A percentile compares a stretch with the other conserved stretches of the same genome.
Evolutionary conservation across 2,797 vertebrate species (phyloP).

Genomic region (Capromys pilorides): DNA sequence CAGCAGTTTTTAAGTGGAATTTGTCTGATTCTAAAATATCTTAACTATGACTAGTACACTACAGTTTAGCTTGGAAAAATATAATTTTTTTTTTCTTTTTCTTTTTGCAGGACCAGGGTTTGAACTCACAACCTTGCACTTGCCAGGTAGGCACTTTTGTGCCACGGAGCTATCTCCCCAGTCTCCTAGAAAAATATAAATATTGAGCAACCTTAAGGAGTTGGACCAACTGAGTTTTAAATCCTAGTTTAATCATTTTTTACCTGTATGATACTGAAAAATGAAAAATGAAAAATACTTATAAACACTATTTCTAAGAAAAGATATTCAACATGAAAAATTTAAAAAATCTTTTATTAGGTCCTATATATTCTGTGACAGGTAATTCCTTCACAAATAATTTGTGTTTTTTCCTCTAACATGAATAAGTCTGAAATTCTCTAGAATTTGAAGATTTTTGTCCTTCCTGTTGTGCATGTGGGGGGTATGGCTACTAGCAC

Average conservation of each 20-base stretch:
- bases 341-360: neutral
- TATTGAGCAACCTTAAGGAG: neutral
- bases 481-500: neutral
- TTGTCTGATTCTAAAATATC: neutral
- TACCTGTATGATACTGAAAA: neutral
- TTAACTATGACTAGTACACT: too few relatives aligned
- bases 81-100: too few relatives aligned
- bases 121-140: too few relatives aligned
- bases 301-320: neutral
- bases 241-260: neutral
- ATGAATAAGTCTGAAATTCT: neutral
- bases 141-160: too few relatives aligned
- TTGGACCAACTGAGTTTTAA: neutral
- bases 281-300: neutral
- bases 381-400: neutral
- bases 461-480: slow-evolving; percentile 19
- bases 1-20: neutral
- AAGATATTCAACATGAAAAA: neutral
- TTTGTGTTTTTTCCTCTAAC: neutral
- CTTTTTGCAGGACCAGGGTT: too few relatives aligned
- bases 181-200: too few relatives aligned
- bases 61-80: neutral
- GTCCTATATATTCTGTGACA: neutral
- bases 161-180: too few relatives aligned
- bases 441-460: neutral